Base-by-base conservation (phyloP, 2,797 vertebrate species). In the Smutsia temminckii region DNA sequence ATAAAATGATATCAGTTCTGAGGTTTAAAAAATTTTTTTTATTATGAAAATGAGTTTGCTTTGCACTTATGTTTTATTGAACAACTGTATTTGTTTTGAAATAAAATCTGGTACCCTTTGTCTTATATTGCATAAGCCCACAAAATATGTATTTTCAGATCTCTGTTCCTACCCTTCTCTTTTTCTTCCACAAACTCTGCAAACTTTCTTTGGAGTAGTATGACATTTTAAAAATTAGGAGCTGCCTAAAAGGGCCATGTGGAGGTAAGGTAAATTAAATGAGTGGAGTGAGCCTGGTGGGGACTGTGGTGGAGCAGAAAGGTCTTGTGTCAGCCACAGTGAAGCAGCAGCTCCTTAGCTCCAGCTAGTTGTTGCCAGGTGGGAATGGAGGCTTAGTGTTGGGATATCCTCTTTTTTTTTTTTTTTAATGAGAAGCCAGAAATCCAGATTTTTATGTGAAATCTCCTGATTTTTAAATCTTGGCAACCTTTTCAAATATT, bases 391-490 rank as follows among this genome's bases (percentile, higher is more conserved):
- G 42, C 51, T 53, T 23, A 13, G 16, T 59, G 11, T 37, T 92
- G 20, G 23, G 78, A 93, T 80, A 84, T 64, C 10, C 17, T 37
- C 46, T 6, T 40, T 25, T 78, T 66, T 55, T 88, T 88, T 75
- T 40, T 90, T 72, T 61, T 42, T 18, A 92, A 80, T 51, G 42
- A 89, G 57, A 91, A 94, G 49, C 85, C 72, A 96, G 83, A 95
- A 95, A 95, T 80, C 37, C 42, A 95, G 77, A 64, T 95, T 97
- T 97, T 95, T 80, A 93, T 94, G 75, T 94, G 86, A 96, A 97
- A 95, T 95, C 81, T 95, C 75, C 51, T 95, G 94, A 95, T 95
- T 97, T 96, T 95, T 92, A 96, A 96, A 96, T 96, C 93, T 96
- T 97, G 95, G 97, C 95, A 97, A 59, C 49, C 49, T 93, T 87